Conservation (phyloP, 2,113 vertebrate genomes). For the Ciconia stormi region DNA sequence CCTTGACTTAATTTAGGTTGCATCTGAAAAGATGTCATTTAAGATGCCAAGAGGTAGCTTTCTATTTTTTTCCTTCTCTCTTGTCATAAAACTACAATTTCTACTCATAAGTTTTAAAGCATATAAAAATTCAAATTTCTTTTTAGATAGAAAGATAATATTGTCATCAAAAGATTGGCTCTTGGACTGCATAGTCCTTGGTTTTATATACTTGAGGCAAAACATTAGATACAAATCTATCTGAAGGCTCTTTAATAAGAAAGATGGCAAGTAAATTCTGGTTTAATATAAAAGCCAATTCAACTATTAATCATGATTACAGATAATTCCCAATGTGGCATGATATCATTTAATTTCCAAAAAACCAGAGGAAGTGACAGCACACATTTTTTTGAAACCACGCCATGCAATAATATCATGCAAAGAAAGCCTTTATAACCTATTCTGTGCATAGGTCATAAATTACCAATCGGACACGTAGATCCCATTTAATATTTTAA, state of each 20-base stretch:
- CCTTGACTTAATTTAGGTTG: constrained; percentile 13
- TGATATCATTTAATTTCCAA: constrained; percentile 58
- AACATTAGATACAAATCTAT: constrained; percentile 47
- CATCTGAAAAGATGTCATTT: not conserved
- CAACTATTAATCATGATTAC: constrained; percentile 66
- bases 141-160: not conserved
- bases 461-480: constrained; percentile 66
- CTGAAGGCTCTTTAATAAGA: constrained; percentile 55
- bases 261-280: constrained; percentile 64
- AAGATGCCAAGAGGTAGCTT: not conserved
- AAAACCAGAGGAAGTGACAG: constrained; percentile 48
- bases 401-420: not conserved
- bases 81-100: constrained; percentile 1
- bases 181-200: not conserved
- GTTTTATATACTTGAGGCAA: not conserved
- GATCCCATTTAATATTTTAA: constrained; percentile 69
- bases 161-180: not conserved
- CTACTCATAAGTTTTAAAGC: not conserved
- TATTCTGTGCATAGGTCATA: constrained; percentile 29
- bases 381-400: not conserved
- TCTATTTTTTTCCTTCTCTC: not conserved
- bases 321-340: constrained; percentile 61
- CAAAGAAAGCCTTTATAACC: constrained; percentile 9
- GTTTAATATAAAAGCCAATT: constrained; percentile 67
- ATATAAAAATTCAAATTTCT: not conserved